Conservation (phyloP, 2,888 invertebrate genomes). For the Hyles lineata region DNA sequence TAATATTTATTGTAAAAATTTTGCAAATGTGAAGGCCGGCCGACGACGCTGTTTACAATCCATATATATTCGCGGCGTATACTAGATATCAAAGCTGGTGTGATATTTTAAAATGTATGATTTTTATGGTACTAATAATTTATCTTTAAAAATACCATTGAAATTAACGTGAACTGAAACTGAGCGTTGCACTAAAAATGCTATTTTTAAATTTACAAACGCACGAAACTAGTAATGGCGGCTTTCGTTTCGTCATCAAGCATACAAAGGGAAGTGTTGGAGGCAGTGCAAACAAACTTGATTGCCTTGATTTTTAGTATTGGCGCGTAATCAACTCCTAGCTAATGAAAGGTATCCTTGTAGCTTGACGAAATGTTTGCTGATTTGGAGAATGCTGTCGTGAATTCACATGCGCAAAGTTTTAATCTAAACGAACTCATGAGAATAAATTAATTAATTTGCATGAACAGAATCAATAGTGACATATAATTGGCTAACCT, state of each 20-base stretch:
- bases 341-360: constrained; percentile 15
- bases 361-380: constrained; percentile 22
- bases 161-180: background rate
- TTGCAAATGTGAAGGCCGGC: constrained; percentile 35
- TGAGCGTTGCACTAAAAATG: background rate
- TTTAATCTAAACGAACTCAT: background rate
- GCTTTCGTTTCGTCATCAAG: constrained; percentile 13
- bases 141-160: background rate
- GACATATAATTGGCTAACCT: constrained; percentile 13
- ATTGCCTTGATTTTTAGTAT: constrained; percentile 20
- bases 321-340: constrained; percentile 21
- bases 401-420: background rate
- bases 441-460: constrained; percentile 2
- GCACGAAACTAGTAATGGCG: background rate
- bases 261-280: constrained; percentile 22
- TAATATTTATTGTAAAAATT: constrained; percentile 7
- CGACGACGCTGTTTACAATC: constrained; percentile 10
- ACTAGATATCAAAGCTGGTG: background rate
- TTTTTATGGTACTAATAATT: background rate
- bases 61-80: background rate
- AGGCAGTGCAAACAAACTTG: constrained; percentile 1
- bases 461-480: constrained; percentile 1
- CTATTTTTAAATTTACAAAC: constrained; percentile 1
- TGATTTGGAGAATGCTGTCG: constrained; percentile 13
- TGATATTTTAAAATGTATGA: background rate